Base-by-base conservation (phyloP, 2,888 invertebrate genomes). In the Beris chalybata region DNA sequence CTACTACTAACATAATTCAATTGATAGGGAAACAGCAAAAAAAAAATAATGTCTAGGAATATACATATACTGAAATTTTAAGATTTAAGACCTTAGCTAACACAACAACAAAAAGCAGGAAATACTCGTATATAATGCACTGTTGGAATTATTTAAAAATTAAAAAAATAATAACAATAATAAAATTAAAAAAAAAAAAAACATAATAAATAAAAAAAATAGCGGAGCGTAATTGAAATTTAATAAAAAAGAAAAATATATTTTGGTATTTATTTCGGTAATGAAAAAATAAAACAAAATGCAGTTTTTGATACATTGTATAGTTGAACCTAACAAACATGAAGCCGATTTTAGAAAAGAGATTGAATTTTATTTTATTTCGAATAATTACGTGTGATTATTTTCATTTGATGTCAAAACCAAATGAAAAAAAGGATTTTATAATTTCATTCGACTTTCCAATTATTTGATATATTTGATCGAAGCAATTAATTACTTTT, bases 41-140 rank as follows among this genome's bases (percentile, higher is more conserved):
- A 45, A 43, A 9, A 45, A 61, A 31, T 31, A 22, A 32, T 38
- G 50, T 15, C 15, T 45, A 64, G 53, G 30, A 52, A 31, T 22
- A 63, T 22, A 63, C 50, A 29, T 22, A 32, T 22, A 22, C 22
- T 22, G 44, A 64, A 64, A 53, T 54, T 45, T 44, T 45, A 45
- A 44, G 45, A 7, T 5, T 64, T 64, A 64, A 64, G 55, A 64
- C 43, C 13, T 64, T 64, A 64, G 55, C 45, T 54, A 64, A 52
- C 29, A 64, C 22, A 48, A 50, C 54, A 64, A 64, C 31, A 32
- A 54, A 53, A 64, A 64, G 45, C 53, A 64, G 54, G 54, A 64
- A 54, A 64, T 43, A 63, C 52, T 61, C 32, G 53, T 48, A 64
- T 44, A 54, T 64, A 64, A 64, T 64, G 64, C 64, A 64, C 54